Evolutionary conservation across 2,888 invertebrate species (phyloP).

Genomic region (Calameuta pallipes): DNA sequence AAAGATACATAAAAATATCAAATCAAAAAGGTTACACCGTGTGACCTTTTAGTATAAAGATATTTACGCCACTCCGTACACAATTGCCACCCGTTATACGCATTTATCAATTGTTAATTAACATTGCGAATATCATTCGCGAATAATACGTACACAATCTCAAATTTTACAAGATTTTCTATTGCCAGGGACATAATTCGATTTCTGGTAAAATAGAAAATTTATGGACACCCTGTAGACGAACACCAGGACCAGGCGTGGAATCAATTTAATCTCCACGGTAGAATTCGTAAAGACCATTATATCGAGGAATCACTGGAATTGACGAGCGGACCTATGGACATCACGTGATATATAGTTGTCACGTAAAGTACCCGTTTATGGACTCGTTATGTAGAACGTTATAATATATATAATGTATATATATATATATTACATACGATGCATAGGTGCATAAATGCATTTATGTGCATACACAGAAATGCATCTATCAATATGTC

Average conservation of each 20-base stretch:
- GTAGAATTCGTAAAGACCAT: background rate
- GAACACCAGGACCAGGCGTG: background rate
- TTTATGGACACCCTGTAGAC: background rate
- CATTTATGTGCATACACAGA: background rate
- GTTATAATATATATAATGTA: background rate
- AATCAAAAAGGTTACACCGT: background rate
- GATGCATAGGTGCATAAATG: background rate
- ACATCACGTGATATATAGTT: background rate
- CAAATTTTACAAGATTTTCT: background rate
- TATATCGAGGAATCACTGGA: background rate
- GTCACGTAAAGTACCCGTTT: background rate
- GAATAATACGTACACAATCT: background rate
- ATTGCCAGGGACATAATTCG: background rate
- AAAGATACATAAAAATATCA: background rate
- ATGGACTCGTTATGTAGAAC: background rate
- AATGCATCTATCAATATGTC: background rate
- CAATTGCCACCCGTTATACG: background rate
- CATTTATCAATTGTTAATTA: background rate
- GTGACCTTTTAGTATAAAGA: background rate
- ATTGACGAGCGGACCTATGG: background rate
- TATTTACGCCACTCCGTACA: background rate
- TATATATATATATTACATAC: background rate
- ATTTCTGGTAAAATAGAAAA: background rate
- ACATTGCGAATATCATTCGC: background rate
- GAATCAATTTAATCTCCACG: constrained; percentile 2